phyloP scores from a whole-genome alignment of 2,888 invertebrate species.

The Aromia moschata region DNA sequence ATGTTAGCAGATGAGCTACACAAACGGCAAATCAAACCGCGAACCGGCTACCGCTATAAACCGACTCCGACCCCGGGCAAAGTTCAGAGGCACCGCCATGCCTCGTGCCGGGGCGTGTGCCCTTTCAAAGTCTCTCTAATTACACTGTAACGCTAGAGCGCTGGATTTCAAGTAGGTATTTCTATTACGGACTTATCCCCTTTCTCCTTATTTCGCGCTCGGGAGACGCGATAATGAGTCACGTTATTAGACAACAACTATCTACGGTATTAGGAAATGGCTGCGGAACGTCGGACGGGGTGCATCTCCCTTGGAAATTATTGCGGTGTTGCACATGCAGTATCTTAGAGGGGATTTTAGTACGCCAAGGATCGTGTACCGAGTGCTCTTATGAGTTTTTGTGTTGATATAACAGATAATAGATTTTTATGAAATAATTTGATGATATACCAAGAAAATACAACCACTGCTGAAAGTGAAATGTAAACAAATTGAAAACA shows the following conservation, averaged over 20 bases:
- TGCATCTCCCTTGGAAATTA: slow-evolving; percentile 2
- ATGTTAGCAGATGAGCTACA: too few species aligned
- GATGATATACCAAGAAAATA: too few species aligned
- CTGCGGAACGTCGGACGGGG: slow-evolving; percentile 3
- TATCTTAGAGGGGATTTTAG: too few species aligned
- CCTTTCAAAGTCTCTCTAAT: slow-evolving; percentile 36
- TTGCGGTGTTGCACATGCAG: too few species aligned
- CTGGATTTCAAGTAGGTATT: slow-evolving; percentile 36
- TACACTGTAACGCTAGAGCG: slow-evolving; percentile 35
- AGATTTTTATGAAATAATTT: too few species aligned
- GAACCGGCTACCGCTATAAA: too few species aligned
- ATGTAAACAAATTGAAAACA: too few species aligned
- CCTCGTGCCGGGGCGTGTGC: slow-evolving; percentile 13
- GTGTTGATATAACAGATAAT: too few species aligned
- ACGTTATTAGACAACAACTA: slow-evolving; percentile 21
- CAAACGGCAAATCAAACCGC: too few species aligned
- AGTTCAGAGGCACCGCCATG: slow-evolving; percentile 6
- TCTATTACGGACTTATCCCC: slow-evolving; percentile 36
- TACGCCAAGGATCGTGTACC: too few species aligned
- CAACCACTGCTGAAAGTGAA: too few species aligned
- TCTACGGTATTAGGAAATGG: slow-evolving; percentile 13
- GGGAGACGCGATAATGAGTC: slow-evolving; percentile 28
- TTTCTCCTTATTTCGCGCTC: slow-evolving; percentile 30
- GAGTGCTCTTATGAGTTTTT: too few species aligned
- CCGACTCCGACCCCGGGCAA: neutral